Evolutionary conservation across 2,797 vertebrate genomes (phyloP).

Genomic region (Ispidina lecontei): DNA sequence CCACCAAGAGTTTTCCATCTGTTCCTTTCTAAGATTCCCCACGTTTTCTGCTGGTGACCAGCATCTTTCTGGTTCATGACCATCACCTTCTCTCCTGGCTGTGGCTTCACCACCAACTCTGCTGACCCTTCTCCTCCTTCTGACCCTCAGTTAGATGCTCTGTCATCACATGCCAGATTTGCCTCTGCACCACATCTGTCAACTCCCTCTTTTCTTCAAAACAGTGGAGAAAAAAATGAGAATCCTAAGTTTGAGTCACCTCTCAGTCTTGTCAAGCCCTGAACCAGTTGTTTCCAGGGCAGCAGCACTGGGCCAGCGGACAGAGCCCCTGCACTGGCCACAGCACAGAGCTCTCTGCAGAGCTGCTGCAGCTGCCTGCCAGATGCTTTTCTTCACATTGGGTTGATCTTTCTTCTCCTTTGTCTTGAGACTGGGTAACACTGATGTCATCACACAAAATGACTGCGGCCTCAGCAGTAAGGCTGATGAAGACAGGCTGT

Average conservation of each 20-base stretch:
- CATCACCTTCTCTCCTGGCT: neutral
- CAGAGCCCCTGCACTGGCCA: neutral
- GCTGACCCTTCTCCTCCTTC: neutral
- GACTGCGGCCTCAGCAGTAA: neutral
- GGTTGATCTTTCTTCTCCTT: neutral
- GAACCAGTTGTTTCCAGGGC: neutral
- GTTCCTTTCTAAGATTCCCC: neutral
- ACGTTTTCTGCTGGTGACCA: neutral
- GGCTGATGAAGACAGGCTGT: neutral
- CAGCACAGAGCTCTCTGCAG: neutral
- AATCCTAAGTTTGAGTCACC: neutral
- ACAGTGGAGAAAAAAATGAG: neutral
- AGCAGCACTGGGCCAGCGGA: neutral
- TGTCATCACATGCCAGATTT: neutral
- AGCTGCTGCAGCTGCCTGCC: slow-evolving; percentile 31
- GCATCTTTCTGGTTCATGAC: neutral
- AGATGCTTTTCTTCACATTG: neutral
- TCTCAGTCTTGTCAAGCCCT: neutral
- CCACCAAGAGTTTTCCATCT: neutral
- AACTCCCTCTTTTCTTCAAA: neutral
- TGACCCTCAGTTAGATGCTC: neutral
- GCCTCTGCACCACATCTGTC: neutral
- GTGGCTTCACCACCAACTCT: neutral
- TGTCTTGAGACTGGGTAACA: neutral
- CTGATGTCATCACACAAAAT: neutral